Percentiles rank a stretch among this genome's conserved stretches.
Evolutionary conservation across 2,113 vertebrate species (phyloP).

Genomic region (Brevimyrus niger): DNA sequence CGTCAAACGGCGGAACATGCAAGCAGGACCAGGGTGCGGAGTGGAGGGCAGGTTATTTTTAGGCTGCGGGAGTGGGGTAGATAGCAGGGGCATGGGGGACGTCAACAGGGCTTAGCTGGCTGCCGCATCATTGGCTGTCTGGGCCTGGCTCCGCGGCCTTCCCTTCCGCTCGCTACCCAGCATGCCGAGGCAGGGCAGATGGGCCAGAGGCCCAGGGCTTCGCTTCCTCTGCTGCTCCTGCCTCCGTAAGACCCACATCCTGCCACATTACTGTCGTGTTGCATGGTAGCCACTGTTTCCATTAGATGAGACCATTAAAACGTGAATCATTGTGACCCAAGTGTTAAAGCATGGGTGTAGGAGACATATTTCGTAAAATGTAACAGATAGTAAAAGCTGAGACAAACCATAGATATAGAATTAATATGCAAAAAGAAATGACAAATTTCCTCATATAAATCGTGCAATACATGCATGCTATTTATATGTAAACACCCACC

Average conservation of each 20-base stretch:
- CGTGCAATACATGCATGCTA: not conserved
- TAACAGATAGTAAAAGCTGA: not conserved
- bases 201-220: not conserved
- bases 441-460: not conserved
- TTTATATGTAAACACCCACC: not conserved
- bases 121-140: not conserved
- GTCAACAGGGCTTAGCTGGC: not conserved
- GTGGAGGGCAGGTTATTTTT: constrained; percentile 12
- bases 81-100: not conserved
- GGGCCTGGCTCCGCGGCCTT: not conserved
- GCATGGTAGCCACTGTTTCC: not conserved
- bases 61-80: not conserved
- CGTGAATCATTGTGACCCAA: not conserved
- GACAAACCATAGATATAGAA: not conserved
- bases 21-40: not conserved
- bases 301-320: not conserved
- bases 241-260: not conserved
- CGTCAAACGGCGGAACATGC: not conserved
- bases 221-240: not conserved
- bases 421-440: not conserved
- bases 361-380: not conserved
- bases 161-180: not conserved
- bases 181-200: not conserved
- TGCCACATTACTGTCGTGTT: not conserved
- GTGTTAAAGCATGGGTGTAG: not conserved